A percentile compares a stretch with the other conserved stretches of the same genome.
Conservation (phyloP, 2,113 vertebrate genomes). For the Poeciliopsis prolifica region DNA sequence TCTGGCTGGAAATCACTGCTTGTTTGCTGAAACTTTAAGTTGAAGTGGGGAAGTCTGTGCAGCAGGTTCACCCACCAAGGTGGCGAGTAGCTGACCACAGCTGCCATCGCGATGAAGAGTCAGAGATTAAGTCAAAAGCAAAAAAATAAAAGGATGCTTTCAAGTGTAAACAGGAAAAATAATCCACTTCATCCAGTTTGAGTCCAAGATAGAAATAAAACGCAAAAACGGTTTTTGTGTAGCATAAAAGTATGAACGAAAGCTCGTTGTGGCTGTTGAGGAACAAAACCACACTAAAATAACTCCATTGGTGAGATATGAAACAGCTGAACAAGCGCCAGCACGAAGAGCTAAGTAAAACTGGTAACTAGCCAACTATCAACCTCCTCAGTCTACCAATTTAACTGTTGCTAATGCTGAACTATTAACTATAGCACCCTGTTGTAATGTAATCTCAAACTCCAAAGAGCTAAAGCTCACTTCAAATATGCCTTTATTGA, state of each 20-base stretch:
- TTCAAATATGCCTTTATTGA: not conserved
- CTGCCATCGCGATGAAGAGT: constrained; percentile 80
- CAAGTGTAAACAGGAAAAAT: constrained; percentile 38
- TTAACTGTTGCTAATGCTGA: constrained; percentile 2
- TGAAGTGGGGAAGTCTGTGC: constrained; percentile 92
- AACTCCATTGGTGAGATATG: not conserved
- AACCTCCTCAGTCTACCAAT: constrained; percentile 31
- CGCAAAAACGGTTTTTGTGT: not conserved
- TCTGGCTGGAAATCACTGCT: constrained; percentile 91
- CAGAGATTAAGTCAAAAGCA: constrained; percentile 20
- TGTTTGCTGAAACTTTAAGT: constrained; percentile 88
- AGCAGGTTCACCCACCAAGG: constrained; percentile 96
- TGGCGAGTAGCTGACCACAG: constrained; percentile 90
- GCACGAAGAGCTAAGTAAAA: not conserved
- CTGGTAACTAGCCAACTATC: constrained; percentile 25
- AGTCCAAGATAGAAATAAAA: not conserved
- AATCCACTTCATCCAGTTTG: constrained; percentile 30
- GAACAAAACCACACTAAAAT: not conserved
- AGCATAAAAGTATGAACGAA: not conserved
- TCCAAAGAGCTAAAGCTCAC: not conserved
- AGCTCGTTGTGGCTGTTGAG: not conserved
- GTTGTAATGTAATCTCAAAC: not conserved
- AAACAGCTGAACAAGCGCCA: not conserved
- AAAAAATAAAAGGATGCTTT: not conserved
- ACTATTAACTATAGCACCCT: not conserved